Evolutionary conservation across 2,888 invertebrate genomes (phyloP).

Genomic region (Cactoblastis cactorum): DNA sequence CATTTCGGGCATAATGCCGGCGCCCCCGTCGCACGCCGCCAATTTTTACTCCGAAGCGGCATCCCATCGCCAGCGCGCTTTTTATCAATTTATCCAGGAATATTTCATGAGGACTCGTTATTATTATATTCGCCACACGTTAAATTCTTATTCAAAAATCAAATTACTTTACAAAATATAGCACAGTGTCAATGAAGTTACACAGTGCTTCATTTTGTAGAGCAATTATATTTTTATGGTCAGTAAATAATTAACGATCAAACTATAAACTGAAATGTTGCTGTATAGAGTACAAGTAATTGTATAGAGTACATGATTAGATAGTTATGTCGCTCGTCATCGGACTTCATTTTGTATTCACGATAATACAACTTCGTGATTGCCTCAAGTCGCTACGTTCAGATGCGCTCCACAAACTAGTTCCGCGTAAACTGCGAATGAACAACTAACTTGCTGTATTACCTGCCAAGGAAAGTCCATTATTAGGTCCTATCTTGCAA

Average conservation of each 20-base stretch:
- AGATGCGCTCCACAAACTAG: slow-evolving; percentile 29
- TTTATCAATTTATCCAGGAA: slow-evolving; percentile 62
- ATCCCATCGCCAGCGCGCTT: slow-evolving; percentile 45
- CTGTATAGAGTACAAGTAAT: no score
- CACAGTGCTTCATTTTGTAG: no score
- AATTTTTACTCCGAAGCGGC: slow-evolving; percentile 63
- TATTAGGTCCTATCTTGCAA: slow-evolving; percentile 15
- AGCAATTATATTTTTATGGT: no score
- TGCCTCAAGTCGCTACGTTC: slow-evolving; percentile 27
- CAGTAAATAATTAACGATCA: no score
- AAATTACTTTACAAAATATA: no score
- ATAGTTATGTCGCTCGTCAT: background rate
- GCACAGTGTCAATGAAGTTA: no score
- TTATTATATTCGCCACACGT: slow-evolving; percentile 47
- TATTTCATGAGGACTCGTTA: slow-evolving; percentile 43
- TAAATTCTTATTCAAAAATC: slow-evolving; percentile 38
- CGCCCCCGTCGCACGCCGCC: slow-evolving; percentile 50
- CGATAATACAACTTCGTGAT: slow-evolving; percentile 25
- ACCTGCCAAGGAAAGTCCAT: slow-evolving; percentile 17
- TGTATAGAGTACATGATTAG: no score
- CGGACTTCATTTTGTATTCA: slow-evolving; percentile 14
- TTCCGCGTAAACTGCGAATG: slow-evolving; percentile 33
- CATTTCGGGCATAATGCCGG: slow-evolving; percentile 73
- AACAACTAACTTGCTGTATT: slow-evolving; percentile 29
- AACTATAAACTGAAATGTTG: no score